These are phyloP conservation scores for Macrochelys suwanniensis DNA, from an alignment of 2,797 vertebrate genomes.

Conservation along the genomic window DNA sequence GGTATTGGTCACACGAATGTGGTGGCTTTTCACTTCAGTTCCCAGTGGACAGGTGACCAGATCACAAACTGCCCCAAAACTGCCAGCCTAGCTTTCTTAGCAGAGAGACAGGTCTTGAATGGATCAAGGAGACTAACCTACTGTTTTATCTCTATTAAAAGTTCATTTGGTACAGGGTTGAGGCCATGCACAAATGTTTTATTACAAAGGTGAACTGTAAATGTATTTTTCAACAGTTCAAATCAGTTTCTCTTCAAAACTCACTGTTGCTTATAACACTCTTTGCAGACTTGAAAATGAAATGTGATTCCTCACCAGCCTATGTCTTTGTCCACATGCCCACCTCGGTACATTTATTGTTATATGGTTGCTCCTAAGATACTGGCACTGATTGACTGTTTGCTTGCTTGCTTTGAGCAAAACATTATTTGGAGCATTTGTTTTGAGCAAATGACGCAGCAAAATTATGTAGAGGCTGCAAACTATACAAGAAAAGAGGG, in stretches of 20 bases:
- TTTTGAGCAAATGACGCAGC: fast-evolving
- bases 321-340: background rate
- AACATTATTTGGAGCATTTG: fast-evolving
- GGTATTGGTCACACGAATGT: background rate
- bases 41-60: too few species aligned
- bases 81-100: background rate
- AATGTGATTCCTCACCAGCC: background rate
- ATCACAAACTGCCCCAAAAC: background rate
- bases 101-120: background rate
- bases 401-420: background rate
- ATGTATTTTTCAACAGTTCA: background rate
- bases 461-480: background rate
- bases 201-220: background rate
- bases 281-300: background rate
- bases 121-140: background rate
- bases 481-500: background rate
- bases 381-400: background rate
- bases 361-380: background rate
- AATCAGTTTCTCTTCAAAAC: background rate
- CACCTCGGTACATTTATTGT: fast-evolving
- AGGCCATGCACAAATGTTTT: background rate
- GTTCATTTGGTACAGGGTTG: background rate
- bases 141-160: background rate
- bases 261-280: background rate
- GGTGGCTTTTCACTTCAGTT: background rate